Percentiles rank a stretch among this genome's conserved stretches.
phyloP scores from a whole-genome alignment of 2,113 vertebrate genomes.

The Tachysurus fulvidraco region DNA sequence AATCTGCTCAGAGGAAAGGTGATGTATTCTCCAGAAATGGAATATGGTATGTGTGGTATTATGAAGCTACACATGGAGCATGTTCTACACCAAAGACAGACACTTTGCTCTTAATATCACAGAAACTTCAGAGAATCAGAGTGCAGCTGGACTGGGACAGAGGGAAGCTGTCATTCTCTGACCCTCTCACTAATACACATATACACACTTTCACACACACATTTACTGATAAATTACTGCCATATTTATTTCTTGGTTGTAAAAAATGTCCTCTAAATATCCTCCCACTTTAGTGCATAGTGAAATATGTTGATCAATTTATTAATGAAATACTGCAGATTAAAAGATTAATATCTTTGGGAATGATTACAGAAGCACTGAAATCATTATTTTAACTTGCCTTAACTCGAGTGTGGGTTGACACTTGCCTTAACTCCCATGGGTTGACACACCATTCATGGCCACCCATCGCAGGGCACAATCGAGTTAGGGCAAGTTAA shows the following conservation, averaged over 20 bases:
- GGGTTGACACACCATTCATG: too few species aligned
- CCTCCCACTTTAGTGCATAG: neutral
- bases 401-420: too few species aligned
- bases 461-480: too few species aligned
- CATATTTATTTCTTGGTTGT: neutral
- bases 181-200: neutral
- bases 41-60: conserved; percentile 29
- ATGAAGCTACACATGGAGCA: neutral
- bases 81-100: conserved; percentile 7
- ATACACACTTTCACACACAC: neutral
- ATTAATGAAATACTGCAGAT: neutral
- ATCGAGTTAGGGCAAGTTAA: too few species aligned
- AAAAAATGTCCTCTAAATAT: neutral
- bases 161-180: neutral
- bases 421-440: too few species aligned
- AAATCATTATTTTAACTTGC: too few species aligned
- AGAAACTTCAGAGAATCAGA: neutral
- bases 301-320: neutral
- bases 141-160: neutral
- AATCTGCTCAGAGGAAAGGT: conserved; percentile 1
- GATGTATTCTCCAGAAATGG: neutral
- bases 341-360: neutral
- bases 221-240: neutral
- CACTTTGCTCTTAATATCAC: neutral
- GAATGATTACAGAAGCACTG: too few species aligned